These are phyloP conservation scores for Philonicus albiceps DNA, from an alignment of 2,888 invertebrate species.

Conservation along the genomic window DNA sequence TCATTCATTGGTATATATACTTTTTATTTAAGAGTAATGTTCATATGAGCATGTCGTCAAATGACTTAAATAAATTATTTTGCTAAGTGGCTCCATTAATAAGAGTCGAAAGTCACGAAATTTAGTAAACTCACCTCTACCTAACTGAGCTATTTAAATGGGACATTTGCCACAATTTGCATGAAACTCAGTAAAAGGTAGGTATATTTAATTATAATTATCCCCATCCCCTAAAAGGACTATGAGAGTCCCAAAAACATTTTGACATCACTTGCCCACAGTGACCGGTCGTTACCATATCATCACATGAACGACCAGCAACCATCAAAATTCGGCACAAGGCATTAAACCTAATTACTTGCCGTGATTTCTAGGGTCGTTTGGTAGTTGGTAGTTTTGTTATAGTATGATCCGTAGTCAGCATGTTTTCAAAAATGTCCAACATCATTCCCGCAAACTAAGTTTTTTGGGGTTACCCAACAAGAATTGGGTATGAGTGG, in stretches of 20 bases:
- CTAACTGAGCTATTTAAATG: not conserved
- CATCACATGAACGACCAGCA: not conserved
- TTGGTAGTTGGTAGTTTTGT: not conserved
- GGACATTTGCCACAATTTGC: not conserved
- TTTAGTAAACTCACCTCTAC: not conserved
- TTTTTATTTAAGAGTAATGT: too few relatives aligned
- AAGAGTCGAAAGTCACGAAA: not conserved
- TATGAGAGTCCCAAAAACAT: not conserved
- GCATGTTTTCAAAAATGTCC: not conserved
- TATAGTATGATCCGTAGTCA: not conserved
- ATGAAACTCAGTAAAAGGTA: not conserved
- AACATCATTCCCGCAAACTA: not conserved
- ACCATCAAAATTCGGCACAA: not conserved
- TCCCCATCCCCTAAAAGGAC: not conserved
- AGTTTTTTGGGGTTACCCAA: not conserved
- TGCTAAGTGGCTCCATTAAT: not conserved
- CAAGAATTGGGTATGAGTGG: not conserved
- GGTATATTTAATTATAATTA: not conserved
- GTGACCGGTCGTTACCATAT: not conserved
- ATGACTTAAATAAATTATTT: not conserved
- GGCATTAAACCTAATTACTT: conserved; percentile 13
- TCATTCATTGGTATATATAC: too few relatives aligned
- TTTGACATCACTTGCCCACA: not conserved
- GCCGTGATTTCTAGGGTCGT: not conserved
- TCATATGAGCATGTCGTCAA: not conserved